These are phyloP conservation scores for Smittia sp. DNA, from an alignment of 2,888 invertebrate genomes.

Conservation along the genomic window DNA sequence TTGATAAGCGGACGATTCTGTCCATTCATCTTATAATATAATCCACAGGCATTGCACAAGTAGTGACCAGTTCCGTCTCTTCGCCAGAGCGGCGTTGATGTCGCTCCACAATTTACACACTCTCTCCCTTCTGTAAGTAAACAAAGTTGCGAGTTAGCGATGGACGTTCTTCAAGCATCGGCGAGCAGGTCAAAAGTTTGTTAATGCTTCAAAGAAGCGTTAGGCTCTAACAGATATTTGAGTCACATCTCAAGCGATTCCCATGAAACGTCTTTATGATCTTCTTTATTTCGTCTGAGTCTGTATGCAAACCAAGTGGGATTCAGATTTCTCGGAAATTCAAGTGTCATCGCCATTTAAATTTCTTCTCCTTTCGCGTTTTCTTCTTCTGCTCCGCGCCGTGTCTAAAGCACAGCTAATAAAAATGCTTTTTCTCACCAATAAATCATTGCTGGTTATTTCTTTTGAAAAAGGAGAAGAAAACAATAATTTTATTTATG, in stretches of 20 bases:
- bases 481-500: slow-evolving; percentile 16
- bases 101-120: slow-evolving; percentile 99
- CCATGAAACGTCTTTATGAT: slow-evolving; percentile 23
- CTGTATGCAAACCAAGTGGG: slow-evolving; percentile 27
- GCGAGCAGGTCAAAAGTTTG: neutral
- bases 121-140: slow-evolving; percentile 81
- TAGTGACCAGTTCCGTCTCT: slow-evolving; percentile 97
- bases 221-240: neutral
- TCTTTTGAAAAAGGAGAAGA: slow-evolving; percentile 18
- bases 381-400: slow-evolving; percentile 2
- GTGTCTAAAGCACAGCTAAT: slow-evolving; percentile 10
- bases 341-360: slow-evolving; percentile 41
- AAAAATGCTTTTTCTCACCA: slow-evolving; percentile 40
- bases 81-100: slow-evolving; percentile 93
- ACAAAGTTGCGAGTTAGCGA: neutral
- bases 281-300: slow-evolving; percentile 3
- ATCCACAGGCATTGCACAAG: slow-evolving; percentile 98
- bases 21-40: slow-evolving; percentile 99
- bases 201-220: neutral
- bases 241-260: slow-evolving; percentile 4
- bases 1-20: slow-evolving; percentile 98
- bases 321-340: slow-evolving; percentile 35
- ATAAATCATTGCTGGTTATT: slow-evolving; percentile 38
- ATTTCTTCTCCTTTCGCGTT: slow-evolving; percentile 27
- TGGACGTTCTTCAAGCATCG: neutral